Conservation (phyloP, 64 coral and sea anemone genomes). For the Montipora cactus region DNA sequence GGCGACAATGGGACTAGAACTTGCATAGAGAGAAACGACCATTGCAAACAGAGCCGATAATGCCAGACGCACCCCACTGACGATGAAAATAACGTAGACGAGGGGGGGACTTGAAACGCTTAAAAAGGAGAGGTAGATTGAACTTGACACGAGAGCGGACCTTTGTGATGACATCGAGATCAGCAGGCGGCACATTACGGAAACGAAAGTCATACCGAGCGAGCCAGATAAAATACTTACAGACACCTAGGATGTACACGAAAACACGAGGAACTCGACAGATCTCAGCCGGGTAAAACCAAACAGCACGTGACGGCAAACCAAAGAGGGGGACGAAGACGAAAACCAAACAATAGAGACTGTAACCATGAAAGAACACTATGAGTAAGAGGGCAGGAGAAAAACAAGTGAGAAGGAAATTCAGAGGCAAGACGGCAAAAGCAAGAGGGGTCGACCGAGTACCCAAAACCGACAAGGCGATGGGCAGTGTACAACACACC, state of each 20-base stretch:
- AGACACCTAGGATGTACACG: conserved; percentile 13
- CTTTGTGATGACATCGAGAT: not conserved
- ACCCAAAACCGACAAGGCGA: not conserved
- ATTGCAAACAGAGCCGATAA: not conserved
- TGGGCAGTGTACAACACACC: not conserved
- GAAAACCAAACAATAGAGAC: not conserved
- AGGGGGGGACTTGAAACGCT: not conserved
- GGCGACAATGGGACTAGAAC: not conserved
- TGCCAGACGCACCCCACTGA: conserved; percentile 15
- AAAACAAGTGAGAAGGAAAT: conserved; percentile 19
- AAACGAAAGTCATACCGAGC: conserved; percentile 46
- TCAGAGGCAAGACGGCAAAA: not conserved
- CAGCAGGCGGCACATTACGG: not conserved
- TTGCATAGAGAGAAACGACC: not conserved
- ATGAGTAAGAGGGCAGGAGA: conserved; percentile 16
- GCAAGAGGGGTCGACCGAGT: not conserved
- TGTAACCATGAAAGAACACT: not conserved
- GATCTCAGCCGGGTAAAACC: conserved; percentile 12
- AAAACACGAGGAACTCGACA: not conserved
- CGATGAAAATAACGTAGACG: not conserved
- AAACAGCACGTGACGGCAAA: conserved; percentile 35
- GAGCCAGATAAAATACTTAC: conserved; percentile 34
- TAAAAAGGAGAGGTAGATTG: not conserved
- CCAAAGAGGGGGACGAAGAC: not conserved
- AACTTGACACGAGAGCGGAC: not conserved